Evolutionary conservation across 2,113 vertebrate species (phyloP).

Genomic region (Edolisoma coerulescens): DNA sequence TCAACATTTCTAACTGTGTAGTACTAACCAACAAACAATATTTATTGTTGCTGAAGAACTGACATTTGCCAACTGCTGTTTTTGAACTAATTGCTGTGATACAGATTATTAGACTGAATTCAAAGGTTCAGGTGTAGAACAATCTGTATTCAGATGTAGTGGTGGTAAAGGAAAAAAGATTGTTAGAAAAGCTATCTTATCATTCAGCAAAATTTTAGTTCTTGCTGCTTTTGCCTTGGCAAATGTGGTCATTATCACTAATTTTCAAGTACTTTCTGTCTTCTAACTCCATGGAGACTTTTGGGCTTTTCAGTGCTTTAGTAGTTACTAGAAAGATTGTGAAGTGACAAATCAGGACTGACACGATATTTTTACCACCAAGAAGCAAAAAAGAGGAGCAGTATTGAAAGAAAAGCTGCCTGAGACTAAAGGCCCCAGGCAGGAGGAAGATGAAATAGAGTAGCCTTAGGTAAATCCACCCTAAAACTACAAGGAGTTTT

Average conservation of each 20-base stretch:
- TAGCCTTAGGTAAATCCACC: background rate
- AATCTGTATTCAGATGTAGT: background rate
- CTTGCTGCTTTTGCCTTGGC: background rate
- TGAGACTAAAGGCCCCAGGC: background rate
- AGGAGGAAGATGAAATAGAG: background rate
- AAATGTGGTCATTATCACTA: background rate
- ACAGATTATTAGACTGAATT: background rate
- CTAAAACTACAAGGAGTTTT: background rate
- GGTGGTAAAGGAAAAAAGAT: background rate
- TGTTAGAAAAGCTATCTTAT: background rate
- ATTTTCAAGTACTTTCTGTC: background rate
- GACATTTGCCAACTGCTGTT: background rate
- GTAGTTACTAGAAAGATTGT: background rate
- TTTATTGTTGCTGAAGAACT: background rate
- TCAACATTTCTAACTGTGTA: background rate
- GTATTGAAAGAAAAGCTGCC: background rate
- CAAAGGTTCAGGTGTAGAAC: background rate
- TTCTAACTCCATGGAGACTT: background rate
- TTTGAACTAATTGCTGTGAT: background rate
- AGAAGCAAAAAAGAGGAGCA: background rate
- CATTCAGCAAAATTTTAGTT: background rate
- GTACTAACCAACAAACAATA: background rate
- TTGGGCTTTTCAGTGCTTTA: background rate
- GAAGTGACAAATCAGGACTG: background rate
- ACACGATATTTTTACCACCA: background rate